Conservation (phyloP, 2,797 vertebrate species). For the Lerista edwardsae region DNA sequence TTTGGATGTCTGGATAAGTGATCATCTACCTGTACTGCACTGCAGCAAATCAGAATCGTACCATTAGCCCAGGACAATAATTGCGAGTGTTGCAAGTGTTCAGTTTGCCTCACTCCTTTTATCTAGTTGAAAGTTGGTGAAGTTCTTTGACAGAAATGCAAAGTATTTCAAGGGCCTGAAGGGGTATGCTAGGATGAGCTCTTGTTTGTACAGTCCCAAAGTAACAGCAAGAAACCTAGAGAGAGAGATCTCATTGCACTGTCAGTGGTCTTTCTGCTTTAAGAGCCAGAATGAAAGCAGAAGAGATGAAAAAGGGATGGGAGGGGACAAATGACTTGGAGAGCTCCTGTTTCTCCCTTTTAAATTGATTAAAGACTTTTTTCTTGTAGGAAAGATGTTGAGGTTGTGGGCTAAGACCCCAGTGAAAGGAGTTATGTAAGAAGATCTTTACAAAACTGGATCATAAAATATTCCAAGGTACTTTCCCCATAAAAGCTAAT, state of each 20-base stretch:
- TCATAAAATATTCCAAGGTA: slow-evolving; percentile 21
- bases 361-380: neutral
- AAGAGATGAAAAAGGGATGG: neutral
- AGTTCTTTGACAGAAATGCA: slow-evolving; percentile 4
- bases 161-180: neutral
- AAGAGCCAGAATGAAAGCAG: neutral
- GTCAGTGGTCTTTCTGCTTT: neutral
- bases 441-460: slow-evolving; percentile 26
- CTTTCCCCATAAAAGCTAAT: slow-evolving; percentile 28
- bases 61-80: neutral
- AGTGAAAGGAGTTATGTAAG: slow-evolving; percentile 9
- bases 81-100: neutral
- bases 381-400: neutral
- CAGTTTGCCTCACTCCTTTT: neutral
- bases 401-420: neutral
- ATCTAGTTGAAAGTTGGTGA: neutral
- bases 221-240: neutral
- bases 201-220: neutral
- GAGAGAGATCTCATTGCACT: neutral
- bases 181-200: neutral
- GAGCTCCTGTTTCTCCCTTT: neutral
- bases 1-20: no score
- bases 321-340: neutral
- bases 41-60: no score
- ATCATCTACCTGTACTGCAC: no score